These are phyloP conservation scores for Probaryconus sp. DNA, from an alignment of 1,140 invertebrate species.

Conservation along the genomic window DNA sequence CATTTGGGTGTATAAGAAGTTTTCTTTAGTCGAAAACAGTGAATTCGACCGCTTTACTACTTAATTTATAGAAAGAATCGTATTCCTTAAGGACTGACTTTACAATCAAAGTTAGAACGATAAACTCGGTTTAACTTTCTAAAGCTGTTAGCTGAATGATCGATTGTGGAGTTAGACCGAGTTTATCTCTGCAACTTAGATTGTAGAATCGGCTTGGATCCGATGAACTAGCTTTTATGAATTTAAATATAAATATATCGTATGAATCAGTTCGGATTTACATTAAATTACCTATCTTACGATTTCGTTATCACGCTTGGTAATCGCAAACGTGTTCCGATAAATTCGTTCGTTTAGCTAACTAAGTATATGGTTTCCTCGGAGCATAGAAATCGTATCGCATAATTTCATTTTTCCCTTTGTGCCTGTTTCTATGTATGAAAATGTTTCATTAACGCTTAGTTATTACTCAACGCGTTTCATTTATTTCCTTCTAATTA, in stretches of 20 bases:
- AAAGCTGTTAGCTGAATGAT: conserved; percentile 59
- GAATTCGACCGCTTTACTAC: conserved; percentile 37
- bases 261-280: background rate
- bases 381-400: conserved; percentile 3
- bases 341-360: conserved; percentile 5
- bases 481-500: too few species aligned
- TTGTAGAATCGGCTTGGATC: conserved; percentile 30
- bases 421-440: background rate
- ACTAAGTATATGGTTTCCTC: background rate
- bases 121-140: conserved; percentile 61
- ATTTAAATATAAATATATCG: conserved; percentile 45
- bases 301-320: conserved; percentile 5
- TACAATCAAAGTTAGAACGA: conserved; percentile 58
- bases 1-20: conserved; percentile 17
- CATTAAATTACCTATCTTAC: conserved; percentile 11
- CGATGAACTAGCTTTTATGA: conserved; percentile 38
- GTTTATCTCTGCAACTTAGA: conserved; percentile 55
- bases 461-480: too few species aligned
- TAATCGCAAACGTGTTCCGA: conserved; percentile 14
- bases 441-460: conserved; percentile 8
- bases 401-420: conserved; percentile 11
- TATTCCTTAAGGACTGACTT: conserved; percentile 54
- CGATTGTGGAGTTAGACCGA: conserved; percentile 54
- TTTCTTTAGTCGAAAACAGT: conserved; percentile 10
- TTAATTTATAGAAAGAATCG: conserved; percentile 59